Conservation (phyloP, 1,140 invertebrate genomes). For the Ruditapes philippinarum region DNA sequence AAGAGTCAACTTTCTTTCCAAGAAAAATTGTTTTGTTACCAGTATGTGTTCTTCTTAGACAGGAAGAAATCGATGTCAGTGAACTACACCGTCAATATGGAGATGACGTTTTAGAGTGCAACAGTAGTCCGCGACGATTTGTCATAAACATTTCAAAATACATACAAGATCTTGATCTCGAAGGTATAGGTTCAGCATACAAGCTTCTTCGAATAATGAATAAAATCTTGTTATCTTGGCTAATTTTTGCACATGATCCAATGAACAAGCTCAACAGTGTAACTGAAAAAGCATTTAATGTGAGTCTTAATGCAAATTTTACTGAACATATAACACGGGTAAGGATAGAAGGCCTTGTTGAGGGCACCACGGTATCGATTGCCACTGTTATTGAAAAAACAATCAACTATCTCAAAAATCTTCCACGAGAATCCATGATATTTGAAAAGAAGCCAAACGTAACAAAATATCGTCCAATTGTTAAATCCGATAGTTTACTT, state of each 20-base stretch:
- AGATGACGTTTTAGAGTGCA: not conserved
- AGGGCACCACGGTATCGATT: conserved; percentile 12
- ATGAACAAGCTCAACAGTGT: conserved; percentile 38
- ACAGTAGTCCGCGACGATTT: conserved; percentile 48
- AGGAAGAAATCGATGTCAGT: not conserved
- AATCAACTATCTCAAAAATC: conserved; percentile 15
- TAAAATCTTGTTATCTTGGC: not conserved
- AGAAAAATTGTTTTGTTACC: not conserved
- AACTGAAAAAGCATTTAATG: conserved; percentile 13
- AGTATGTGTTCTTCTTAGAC: conserved; percentile 32
- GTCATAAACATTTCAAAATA: conserved; percentile 46
- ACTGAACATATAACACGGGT: not conserved
- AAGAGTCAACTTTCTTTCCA: not conserved
- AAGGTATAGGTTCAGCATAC: not conserved
- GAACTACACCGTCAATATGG: not conserved
- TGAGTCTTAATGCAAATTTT: conserved; percentile 43
- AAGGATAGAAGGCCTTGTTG: conserved; percentile 34
- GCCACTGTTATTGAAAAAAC: conserved; percentile 34
- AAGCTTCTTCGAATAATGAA: not conserved
- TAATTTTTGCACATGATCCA: conserved; percentile 47
- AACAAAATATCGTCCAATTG: not conserved
- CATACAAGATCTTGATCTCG: not conserved
- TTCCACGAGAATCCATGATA: not conserved
- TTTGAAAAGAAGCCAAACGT: not conserved
- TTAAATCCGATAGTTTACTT: not conserved